Evolutionary conservation across 2,797 vertebrate genomes (phyloP), one percentile per base, ranked within the genome.

Genomic region (Poeciliopsis presidionis): DNA sequence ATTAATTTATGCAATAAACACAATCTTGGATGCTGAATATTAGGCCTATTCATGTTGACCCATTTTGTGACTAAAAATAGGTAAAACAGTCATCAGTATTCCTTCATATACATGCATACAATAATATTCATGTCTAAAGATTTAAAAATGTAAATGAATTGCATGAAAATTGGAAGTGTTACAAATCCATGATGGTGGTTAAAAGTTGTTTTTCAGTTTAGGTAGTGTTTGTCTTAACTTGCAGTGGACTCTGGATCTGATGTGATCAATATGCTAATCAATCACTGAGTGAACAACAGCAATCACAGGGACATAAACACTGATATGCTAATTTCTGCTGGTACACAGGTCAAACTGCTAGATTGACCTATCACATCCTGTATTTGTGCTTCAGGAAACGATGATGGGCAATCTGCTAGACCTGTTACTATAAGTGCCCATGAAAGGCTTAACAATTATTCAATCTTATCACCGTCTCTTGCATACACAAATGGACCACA

Each of bases 241-340:
- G 25, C 33, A 74, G 46, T 13, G 39, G 43, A 39, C 51, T 73
- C 6, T 70, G 49, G 5, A 74, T 79, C 63, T 83, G 53, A 79
- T 45, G 18, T 71, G 53, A 89, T 93, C 86, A 82, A 77, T 82
- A 80, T 76, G 74, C 65, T 75, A 78, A 84, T 88, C 81, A 78
- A 80, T 85, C 33, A 69, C 18, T 63, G 70, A 77, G 59, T 83
- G 84, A 47, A 13, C 45, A 82, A 84, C 83, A 87, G 39, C 76
- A 55, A 72, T 14, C 41, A 45, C 20, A 76, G 77, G 57, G 25
- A 43, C 59, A 75, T 43, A 74, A 85, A 88, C 82, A 87, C 11
- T 80, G 82, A 89, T 80, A 80, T 82, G 76, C 18, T 87, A 67
- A 81, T 84, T 82, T 59, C 73, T 63, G 55, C 28, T 70, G 81